Base-by-base conservation (phyloP, 2,797 vertebrate genomes). In the Setipinna tenuifilis region DNA sequence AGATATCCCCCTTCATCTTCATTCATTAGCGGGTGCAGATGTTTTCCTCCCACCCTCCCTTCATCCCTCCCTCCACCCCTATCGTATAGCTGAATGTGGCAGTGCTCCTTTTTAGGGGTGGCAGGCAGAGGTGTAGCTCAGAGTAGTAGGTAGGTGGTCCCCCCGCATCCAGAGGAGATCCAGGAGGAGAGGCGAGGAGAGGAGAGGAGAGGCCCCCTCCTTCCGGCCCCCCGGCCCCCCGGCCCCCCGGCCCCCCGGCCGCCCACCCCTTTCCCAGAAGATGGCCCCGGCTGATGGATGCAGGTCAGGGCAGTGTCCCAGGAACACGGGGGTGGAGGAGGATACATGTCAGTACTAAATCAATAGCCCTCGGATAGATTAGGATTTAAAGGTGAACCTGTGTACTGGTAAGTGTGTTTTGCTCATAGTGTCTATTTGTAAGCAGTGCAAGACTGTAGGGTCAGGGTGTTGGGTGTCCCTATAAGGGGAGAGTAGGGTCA, bases 11-110 rank as follows among this genome's bases (percentile, higher is more conserved):
- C 90, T 23, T 91, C 86, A 62, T 89, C 88, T 91, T 85, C 88
- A 92, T 94, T 94, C 92, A 93, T 87, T 86, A 62, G 83, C 87
- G 50, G 85, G 75, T 91, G 91, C 92, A 75, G 68, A 75, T 75
- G 68, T 16, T 35, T 75, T 12, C 16, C 28, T 10, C 25, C 68
- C 0, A 3, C 50, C 14, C 2, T 14, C 14, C 7, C 50, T 54
- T 7, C 14, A 2, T 54, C 50, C 50, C 3, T 54, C 50, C 50
- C 50, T 54, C 50, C 50, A 10, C 9, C 50, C 14, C 28, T 41
- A 75, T 75, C 68, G 2, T 19, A 41, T 31, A 14, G 11, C 68
- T 35, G 3, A 1, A 75, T 6, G 12, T 35, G 35, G 61, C 3
- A 3, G 2, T 14, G 16, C 17, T 41, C 28, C 31, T 35, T 35